A percentile compares a stretch with the other conserved stretches of the same genome.
Conservation (phyloP, 2,113 vertebrate genomes). For the Sebastes schlegelii region DNA sequence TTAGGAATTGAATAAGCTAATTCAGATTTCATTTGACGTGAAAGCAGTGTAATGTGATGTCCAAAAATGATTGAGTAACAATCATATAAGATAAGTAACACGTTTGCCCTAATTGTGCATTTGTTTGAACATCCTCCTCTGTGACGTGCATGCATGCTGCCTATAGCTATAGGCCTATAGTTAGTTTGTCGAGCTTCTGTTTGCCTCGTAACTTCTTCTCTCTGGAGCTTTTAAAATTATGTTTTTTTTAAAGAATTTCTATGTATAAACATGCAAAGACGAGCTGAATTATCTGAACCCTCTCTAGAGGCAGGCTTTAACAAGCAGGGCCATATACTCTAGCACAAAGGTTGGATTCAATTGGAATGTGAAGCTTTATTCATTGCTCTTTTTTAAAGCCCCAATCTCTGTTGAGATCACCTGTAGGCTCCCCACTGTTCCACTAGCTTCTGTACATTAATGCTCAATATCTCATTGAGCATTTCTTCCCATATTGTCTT, state of each 20-base stretch:
- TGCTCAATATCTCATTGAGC: not conserved
- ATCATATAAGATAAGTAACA: slow-evolving; percentile 69
- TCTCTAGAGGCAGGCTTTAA: slow-evolving; percentile 22
- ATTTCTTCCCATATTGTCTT: not conserved
- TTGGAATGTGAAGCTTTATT: slow-evolving; percentile 54
- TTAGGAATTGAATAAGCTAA: slow-evolving; percentile 80
- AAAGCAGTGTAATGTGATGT: slow-evolving; percentile 65
- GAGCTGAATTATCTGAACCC: slow-evolving; percentile 39
- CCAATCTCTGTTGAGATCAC: slow-evolving; percentile 17
- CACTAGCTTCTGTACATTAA: not conserved
- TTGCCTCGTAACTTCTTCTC: slow-evolving; percentile 62
- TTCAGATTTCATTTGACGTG: slow-evolving; percentile 63
- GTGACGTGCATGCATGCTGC: slow-evolving; percentile 83
- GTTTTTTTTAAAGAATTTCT: slow-evolving; percentile 38
- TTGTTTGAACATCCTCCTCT: slow-evolving; percentile 77
- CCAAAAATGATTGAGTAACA: slow-evolving; percentile 68
- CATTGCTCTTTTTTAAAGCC: slow-evolving; percentile 41
- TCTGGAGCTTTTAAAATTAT: slow-evolving; percentile 58
- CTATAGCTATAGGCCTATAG: slow-evolving; percentile 75
- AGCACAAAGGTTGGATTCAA: slow-evolving; percentile 38
- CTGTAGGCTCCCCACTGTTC: not conserved
- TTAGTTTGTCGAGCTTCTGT: slow-evolving; percentile 77
- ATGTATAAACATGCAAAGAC: slow-evolving; percentile 33
- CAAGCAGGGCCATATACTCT: slow-evolving; percentile 19
- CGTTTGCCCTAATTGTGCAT: slow-evolving; percentile 79